Conservation (phyloP, 2,888 invertebrate species). For the Neoaliturus tenellus region DNA sequence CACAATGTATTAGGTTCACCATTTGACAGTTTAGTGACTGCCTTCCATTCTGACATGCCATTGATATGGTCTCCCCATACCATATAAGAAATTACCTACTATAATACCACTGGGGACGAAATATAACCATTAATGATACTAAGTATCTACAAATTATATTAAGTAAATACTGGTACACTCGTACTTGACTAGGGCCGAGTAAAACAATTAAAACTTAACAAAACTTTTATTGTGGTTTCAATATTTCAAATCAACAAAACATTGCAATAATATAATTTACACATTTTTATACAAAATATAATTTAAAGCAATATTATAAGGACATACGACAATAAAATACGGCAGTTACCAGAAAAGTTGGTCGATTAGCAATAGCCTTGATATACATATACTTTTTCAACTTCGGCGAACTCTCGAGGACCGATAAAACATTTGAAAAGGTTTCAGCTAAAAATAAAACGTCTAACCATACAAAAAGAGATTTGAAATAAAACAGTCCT, state of each 20-base stretch:
- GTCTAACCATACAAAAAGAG: background rate
- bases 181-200: too few species aligned
- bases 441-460: background rate
- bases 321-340: background rate
- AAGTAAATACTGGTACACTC: too few species aligned
- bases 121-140: too few species aligned
- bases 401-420: background rate
- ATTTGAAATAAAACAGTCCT: constrained; percentile 1
- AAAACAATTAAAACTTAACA: constrained; percentile 8
- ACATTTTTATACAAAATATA: background rate
- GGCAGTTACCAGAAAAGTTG: background rate
- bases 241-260: constrained; percentile 12
- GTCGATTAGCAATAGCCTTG: background rate
- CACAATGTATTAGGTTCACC: too few species aligned
- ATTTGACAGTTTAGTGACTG: too few species aligned
- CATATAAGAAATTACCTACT: too few species aligned
- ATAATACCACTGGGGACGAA: too few species aligned
- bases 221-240: constrained; percentile 4
- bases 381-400: background rate
- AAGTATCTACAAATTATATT: too few species aligned
- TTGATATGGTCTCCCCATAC: too few species aligned
- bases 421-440: background rate
- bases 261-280: background rate
- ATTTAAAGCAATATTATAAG: background rate
- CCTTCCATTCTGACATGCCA: too few species aligned